A percentile compares a stretch with the other conserved stretches of the same genome.
Conservation (phyloP, 1,140 invertebrate species). For the Zaprionus davidi region DNA sequence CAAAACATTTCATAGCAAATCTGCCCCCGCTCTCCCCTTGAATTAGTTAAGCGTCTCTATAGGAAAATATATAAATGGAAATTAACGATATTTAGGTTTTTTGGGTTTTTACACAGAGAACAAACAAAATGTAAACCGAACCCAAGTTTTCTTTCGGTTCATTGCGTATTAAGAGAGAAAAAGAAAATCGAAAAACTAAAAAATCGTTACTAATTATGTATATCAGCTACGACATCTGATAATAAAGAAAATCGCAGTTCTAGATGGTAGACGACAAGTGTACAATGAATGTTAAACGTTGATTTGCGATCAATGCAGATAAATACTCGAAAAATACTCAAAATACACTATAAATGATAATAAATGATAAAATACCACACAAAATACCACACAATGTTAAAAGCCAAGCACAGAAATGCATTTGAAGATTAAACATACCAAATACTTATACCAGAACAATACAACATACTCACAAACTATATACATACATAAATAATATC, state of each 20-base stretch:
- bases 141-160: constrained; percentile 58
- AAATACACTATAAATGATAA: constrained; percentile 25
- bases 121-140: neutral
- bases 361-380: constrained; percentile 13
- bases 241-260: constrained; percentile 75
- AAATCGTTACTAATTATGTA: constrained; percentile 68
- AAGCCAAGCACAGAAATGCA: constrained; percentile 74
- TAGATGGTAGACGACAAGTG: constrained; percentile 72
- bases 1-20: constrained; percentile 7
- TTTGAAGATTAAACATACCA: constrained; percentile 70
- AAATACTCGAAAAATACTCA: constrained; percentile 32
- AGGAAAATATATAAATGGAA: constrained; percentile 17
- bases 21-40: constrained; percentile 9
- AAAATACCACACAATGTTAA: constrained; percentile 50
- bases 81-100: constrained; percentile 16
- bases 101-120: constrained; percentile 3
- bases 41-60: constrained; percentile 47
- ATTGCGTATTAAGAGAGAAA: constrained; percentile 57
- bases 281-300: constrained; percentile 77
- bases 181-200: constrained; percentile 18
- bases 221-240: constrained; percentile 84
- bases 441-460: constrained; percentile 38
- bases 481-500: constrained; percentile 32
- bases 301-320: constrained; percentile 62
- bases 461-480: constrained; percentile 20